These are phyloP conservation scores for Squalus acanthias DNA, from an alignment of 2,797 vertebrate species.

Conservation along the genomic window DNA sequence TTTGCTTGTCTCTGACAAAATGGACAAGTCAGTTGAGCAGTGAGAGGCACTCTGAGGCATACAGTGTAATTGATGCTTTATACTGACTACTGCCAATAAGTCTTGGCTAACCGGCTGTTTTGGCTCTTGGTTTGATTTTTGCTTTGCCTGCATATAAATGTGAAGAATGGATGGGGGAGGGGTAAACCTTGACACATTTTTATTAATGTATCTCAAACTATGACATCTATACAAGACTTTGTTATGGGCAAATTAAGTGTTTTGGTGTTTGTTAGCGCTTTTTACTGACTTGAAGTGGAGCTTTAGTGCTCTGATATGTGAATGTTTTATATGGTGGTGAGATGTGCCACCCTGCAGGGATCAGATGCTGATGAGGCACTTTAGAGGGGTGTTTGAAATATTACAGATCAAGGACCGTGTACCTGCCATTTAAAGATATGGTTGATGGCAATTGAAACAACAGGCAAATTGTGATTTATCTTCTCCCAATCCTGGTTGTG, in stretches of 20 bases:
- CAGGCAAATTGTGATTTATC: neutral
- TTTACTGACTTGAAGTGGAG: neutral
- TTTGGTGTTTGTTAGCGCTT: neutral
- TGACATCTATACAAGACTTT: neutral
- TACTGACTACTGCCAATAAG: slow-evolving; percentile 47
- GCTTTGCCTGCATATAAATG: neutral
- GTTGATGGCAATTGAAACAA: neutral
- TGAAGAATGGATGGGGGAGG: neutral
- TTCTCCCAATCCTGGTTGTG: neutral
- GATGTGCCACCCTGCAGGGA: neutral
- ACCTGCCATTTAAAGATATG: neutral
- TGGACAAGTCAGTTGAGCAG: slow-evolving; percentile 40
- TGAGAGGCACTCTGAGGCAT: slow-evolving; percentile 40
- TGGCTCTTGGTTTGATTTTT: neutral
- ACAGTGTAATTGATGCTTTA: slow-evolving; percentile 46
- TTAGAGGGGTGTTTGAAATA: neutral
- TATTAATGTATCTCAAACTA: slow-evolving; percentile 1
- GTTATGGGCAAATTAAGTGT: neutral
- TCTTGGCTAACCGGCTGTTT: slow-evolving; percentile 40
- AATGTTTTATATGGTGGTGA: neutral
- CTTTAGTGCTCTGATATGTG: neutral
- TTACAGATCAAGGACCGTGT: neutral
- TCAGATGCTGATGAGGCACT: neutral
- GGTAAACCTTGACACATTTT: neutral
- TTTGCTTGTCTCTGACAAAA: slow-evolving; percentile 45